These are phyloP conservation scores for Euphonia xanthogaster DNA, from an alignment of 2,797 vertebrate genomes.

Conservation along the genomic window DNA sequence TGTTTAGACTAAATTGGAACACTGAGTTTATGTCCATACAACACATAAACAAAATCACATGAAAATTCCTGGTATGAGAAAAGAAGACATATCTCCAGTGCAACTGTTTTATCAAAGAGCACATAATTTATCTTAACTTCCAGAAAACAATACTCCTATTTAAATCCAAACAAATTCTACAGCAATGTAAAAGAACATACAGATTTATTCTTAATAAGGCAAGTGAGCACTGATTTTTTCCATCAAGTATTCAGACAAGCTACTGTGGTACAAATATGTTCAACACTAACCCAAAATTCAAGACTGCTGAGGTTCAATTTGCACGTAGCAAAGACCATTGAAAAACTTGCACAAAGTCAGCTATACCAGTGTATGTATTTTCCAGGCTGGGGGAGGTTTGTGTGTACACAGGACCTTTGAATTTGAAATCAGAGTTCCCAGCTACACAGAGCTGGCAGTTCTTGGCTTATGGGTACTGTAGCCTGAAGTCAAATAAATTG, in stretches of 20 bases:
- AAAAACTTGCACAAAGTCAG: neutral
- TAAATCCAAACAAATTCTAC: neutral
- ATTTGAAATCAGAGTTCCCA: constrained; percentile 13
- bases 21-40: constrained; percentile 62
- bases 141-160: neutral
- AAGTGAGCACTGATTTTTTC: neutral
- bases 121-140: neutral
- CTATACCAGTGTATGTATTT: neutral
- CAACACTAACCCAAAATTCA: neutral
- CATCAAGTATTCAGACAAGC: neutral
- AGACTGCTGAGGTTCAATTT: neutral
- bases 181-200: neutral
- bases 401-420: neutral
- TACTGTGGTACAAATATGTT: neutral
- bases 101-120: neutral
- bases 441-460: neutral
- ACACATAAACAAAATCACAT: constrained; percentile 28
- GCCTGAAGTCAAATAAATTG: constrained; percentile 23
- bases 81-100: constrained; percentile 8
- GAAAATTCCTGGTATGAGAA: constrained; percentile 37
- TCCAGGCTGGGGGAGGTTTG: neutral
- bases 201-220: neutral
- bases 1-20: constrained; percentile 67
- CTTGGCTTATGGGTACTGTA: neutral
- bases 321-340: neutral